Conservation (phyloP, 2,888 invertebrate genomes). For the Baronia brevicornis region DNA sequence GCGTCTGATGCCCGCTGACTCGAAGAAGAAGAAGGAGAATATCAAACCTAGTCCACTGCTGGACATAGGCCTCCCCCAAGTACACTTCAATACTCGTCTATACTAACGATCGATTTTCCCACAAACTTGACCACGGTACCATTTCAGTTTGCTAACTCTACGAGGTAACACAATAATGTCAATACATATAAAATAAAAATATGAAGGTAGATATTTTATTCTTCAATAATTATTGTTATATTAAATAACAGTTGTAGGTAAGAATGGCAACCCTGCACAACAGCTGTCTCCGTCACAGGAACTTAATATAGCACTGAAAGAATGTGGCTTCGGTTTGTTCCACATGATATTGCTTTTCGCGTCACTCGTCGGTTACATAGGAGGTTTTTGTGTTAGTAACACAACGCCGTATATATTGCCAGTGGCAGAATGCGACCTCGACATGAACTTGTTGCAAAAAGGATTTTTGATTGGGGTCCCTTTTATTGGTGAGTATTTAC, state of each 20-base stretch:
- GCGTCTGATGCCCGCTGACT: too few relatives aligned
- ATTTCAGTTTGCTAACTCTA: too few relatives aligned
- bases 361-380: constrained; percentile 32
- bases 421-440: constrained; percentile 48
- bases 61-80: too few relatives aligned
- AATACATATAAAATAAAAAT: too few relatives aligned
- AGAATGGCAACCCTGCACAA: constrained; percentile 19
- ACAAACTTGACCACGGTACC: too few relatives aligned
- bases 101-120: too few relatives aligned
- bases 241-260: constrained; percentile 9
- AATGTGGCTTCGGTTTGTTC: constrained; percentile 45
- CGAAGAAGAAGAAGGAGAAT: too few relatives aligned
- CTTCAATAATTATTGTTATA: constrained; percentile 9
- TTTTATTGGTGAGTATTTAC: constrained; percentile 37
- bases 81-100: too few relatives aligned
- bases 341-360: constrained; percentile 38
- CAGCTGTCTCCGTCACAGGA: constrained; percentile 32
- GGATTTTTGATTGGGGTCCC: constrained; percentile 46
- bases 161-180: too few relatives aligned
- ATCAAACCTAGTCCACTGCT: too few relatives aligned
- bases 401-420: constrained; percentile 44
- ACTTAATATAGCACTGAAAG: constrained; percentile 39
- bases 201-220: too few relatives aligned
- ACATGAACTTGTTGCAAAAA: constrained; percentile 47
- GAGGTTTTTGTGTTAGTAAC: constrained; percentile 34